Evolutionary conservation across 2,113 vertebrate species (phyloP), one percentile per base, ranked within the genome.

Genomic region (Origma solitaria): DNA sequence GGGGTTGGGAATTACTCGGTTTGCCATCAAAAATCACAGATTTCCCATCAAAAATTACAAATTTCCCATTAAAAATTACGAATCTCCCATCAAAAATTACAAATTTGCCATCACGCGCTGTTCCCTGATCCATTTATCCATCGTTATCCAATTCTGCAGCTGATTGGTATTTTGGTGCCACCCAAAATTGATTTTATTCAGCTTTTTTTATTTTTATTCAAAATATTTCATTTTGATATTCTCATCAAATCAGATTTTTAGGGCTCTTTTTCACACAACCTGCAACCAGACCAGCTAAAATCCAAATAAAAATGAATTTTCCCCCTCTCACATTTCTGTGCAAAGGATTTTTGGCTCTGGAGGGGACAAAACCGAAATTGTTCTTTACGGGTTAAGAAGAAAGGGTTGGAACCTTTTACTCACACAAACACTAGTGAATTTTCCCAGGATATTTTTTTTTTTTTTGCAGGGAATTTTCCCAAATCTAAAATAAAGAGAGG

Each of bases 401-500:
- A 94, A 96, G 77, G 57, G 64, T 93, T 96, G 95, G 96, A 97
- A 97, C 94, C 95, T 98, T 97, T 97, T 97, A 97, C 97, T 98
- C 97, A 97, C 97, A 98, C 94, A 96, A 96, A 98, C 91, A 97
- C 94, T 94, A 97, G 80, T 37, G 96, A 96, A 97, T 96, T 96
- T 98, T 97, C 94, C 96, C 96, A 94, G 94, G 96, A 87, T 79
- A 82, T 87, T 92, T 85, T 22, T 33, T 95, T 96, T 65, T 38
- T 95, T 96, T 96, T 95, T 92, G 28, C 96, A 97, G 82, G 94
- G 95, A 97, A 94, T 97, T 97, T 97, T 77, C 94, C 87, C 96
- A 97, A 96, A 98, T 97, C 97, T 98, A 97, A 97, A 97, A 98
- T 82, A 97, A 96, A 98, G 90, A 97, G 90, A 97, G 96, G 96